Conservation (phyloP, 2,113 vertebrate genomes). For the Bothrops jararaca region DNA sequence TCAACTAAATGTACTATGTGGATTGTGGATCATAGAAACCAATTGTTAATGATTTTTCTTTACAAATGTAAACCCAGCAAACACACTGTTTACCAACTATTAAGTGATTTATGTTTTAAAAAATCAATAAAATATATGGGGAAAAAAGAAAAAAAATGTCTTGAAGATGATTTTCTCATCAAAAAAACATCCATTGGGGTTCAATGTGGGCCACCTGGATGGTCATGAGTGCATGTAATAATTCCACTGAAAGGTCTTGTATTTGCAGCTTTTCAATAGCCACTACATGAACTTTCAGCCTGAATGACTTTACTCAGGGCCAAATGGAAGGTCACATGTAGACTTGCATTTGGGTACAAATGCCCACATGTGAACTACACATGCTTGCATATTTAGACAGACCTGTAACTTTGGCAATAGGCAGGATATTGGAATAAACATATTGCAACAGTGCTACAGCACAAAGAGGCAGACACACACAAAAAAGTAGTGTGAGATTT, state of each 20-base stretch:
- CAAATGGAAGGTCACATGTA: not conserved
- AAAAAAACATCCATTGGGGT: not conserved
- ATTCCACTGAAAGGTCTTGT: not conserved
- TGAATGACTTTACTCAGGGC: not conserved
- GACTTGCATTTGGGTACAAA: not conserved
- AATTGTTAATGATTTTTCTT: too few relatives aligned
- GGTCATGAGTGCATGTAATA: not conserved
- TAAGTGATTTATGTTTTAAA: too few relatives aligned
- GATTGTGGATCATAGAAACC: too few relatives aligned
- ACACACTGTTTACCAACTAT: too few relatives aligned
- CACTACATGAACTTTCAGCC: not conserved
- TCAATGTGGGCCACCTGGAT: not conserved
- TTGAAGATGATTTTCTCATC: not conserved
- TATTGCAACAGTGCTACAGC: not conserved
- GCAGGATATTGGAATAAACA: not conserved
- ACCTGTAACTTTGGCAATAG: not conserved
- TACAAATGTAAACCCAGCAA: too few relatives aligned
- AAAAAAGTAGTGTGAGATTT: not conserved
- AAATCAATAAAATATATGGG: too few relatives aligned
- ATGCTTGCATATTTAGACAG: not conserved
- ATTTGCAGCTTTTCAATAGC: not conserved
- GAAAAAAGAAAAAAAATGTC: not conserved
- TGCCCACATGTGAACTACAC: not conserved
- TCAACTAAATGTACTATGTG: too few relatives aligned
- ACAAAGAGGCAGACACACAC: not conserved